phyloP scores from a whole-genome alignment of 2,113 vertebrate species.

The Myocastor coypus region DNA sequence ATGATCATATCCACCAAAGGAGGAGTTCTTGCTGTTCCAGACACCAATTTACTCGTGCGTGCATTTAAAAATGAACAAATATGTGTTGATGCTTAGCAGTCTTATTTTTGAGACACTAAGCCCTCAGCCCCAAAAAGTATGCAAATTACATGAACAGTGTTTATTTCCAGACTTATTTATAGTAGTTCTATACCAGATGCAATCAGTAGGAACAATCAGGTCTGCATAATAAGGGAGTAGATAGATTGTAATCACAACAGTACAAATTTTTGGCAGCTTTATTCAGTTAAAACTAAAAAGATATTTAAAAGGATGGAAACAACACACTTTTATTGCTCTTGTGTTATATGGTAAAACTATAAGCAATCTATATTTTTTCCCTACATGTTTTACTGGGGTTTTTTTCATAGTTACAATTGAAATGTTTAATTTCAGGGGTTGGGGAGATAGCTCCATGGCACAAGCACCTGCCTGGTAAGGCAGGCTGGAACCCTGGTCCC shows the following conservation, averaged over 20 bases:
- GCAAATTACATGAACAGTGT: conserved; percentile 39
- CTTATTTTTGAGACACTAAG: neutral
- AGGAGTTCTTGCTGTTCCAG: neutral
- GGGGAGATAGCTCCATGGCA: no score
- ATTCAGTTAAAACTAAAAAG: neutral
- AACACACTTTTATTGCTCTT: neutral
- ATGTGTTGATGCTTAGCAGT: neutral
- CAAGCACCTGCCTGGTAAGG: no score
- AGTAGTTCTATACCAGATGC: neutral
- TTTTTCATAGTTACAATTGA: neutral
- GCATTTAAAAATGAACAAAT: conserved; percentile 41
- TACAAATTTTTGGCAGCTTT: neutral
- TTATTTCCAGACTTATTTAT: neutral
- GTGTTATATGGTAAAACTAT: neutral
- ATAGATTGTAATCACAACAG: neutral
- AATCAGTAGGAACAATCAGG: neutral
- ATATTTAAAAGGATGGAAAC: neutral
- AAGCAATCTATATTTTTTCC: neutral
- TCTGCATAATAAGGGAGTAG: neutral
- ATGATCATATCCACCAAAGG: neutral
- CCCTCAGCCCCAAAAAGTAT: neutral
- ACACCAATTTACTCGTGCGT: neutral
- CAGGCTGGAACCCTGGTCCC: no score
- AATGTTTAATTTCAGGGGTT: neutral
- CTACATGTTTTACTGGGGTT: neutral